Evolutionary conservation across 2,888 invertebrate genomes (phyloP), one percentile per base, ranked within the genome.

Genomic region (Ichneumon xanthorius): DNA sequence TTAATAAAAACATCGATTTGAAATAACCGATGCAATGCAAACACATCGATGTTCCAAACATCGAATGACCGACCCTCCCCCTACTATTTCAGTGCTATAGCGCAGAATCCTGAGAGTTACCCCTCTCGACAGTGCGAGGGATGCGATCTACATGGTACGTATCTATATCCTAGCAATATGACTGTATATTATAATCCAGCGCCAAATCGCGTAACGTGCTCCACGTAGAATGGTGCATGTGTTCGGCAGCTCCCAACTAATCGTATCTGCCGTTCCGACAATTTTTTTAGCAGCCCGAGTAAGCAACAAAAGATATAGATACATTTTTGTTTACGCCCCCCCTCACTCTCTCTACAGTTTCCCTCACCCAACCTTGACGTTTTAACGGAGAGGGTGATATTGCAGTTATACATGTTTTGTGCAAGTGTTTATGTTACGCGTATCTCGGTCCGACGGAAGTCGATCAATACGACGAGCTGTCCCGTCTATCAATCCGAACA

Each of bases 401-500:
- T 48, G 1, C 16, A 9, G 30, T 63, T 63, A 63, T 63, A 33
- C 50, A 50, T 37, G 67, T 68, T 75, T 75, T 58, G 67, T 75
- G 65, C 70, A 53, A 84, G 67, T 79, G 82, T 86, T 84, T 87
- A 76, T 78, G 68, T 84, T 72, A 55, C 80, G 67, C 76, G 82
- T 80, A 33, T 45, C 48, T 67, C 63, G 19, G 40, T 67, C 58
- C 67, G 84, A 79, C 86, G 84, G 83, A 87, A 88, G 87, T 87
- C 89, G 91, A 91, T 91, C 91, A 90, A 91, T 91, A 91, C 89
- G 86, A 84, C 80, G 83, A 85, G 77, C 45, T 80, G 73, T 87
- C 81, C 83, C 75, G 86, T 70, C 83, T 84, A 82, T 83, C 73
- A 16, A 30, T 63, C 71, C 81, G 72, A 80, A 67, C 76, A 75